phyloP scores from a whole-genome alignment of 2,888 invertebrate genomes.

The Ophioninae sp. region DNA sequence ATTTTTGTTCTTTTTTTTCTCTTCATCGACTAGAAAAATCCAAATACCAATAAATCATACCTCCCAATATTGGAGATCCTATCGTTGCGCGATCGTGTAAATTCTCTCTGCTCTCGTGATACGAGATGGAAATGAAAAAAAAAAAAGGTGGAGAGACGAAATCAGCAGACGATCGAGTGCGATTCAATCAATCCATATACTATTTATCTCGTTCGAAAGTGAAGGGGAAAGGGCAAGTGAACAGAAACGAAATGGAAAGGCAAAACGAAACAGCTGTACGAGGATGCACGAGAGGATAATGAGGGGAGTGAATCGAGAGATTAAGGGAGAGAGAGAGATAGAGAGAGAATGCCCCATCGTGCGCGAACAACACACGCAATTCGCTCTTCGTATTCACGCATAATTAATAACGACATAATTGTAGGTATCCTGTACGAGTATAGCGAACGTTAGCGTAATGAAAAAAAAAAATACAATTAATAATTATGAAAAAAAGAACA shows the following conservation, averaged over 20 bases:
- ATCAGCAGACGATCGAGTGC: slow-evolving; percentile 13
- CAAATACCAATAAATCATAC: slow-evolving; percentile 34
- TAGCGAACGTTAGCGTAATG: slow-evolving; percentile 79
- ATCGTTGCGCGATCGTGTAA: slow-evolving; percentile 55
- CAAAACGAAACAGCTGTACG: slow-evolving; percentile 23
- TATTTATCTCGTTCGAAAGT: slow-evolving; percentile 33
- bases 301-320: slow-evolving; percentile 3
- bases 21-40: slow-evolving; percentile 31
- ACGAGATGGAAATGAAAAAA: slow-evolving; percentile 19
- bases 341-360: slow-evolving; percentile 61
- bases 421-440: slow-evolving; percentile 80
- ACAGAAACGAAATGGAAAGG: slow-evolving; percentile 6
- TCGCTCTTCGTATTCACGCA: slow-evolving; percentile 78
- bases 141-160: background rate
- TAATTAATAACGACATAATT: slow-evolving; percentile 80
- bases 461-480: slow-evolving; percentile 77
- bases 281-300: slow-evolving; percentile 19
- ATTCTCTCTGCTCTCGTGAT: slow-evolving; percentile 51
- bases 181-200: slow-evolving; percentile 11
- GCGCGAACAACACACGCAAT: slow-evolving; percentile 75
- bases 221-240: background rate
- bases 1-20: slow-evolving; percentile 35
- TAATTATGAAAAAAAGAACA: slow-evolving; percentile 63
- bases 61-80: slow-evolving; percentile 12
- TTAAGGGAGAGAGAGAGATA: slow-evolving; percentile 8